Conservation (phyloP, 2,113 vertebrate genomes). For the Pluvianellus socialis region DNA sequence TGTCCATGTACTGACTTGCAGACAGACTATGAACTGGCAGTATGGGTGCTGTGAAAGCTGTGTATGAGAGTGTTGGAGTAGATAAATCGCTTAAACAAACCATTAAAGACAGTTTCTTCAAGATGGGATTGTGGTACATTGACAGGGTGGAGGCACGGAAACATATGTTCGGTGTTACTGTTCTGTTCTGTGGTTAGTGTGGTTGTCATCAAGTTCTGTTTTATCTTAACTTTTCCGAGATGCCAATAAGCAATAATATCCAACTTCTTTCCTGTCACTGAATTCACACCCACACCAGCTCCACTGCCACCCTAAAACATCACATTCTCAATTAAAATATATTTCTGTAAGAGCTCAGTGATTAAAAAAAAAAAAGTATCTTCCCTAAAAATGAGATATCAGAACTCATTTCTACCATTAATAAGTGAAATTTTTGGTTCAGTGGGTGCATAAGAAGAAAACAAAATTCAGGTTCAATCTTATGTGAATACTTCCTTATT, state of each 20-base stretch:
- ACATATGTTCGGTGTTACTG: constrained; percentile 24
- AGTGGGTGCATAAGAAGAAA: neutral
- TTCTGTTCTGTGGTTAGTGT: constrained; percentile 6
- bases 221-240: neutral
- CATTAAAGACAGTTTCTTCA: neutral
- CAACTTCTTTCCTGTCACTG: constrained; percentile 15
- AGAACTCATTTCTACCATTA: neutral
- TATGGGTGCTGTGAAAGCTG: neutral
- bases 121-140: neutral
- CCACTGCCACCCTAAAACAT: neutral
- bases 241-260: constrained; percentile 12
- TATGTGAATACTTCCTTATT: neutral
- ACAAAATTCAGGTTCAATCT: neutral
- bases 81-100: neutral
- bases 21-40: neutral
- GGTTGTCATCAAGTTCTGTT: constrained; percentile 18
- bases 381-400: neutral
- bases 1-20: neutral
- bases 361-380: neutral
- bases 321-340: constrained; percentile 8
- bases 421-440: neutral
- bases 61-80: neutral
- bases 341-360: neutral
- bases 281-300: constrained; percentile 27
- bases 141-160: neutral